These are phyloP conservation scores for Tanypteryx hageni DNA, from an alignment of 2,888 invertebrate species.

Conservation along the genomic window DNA sequence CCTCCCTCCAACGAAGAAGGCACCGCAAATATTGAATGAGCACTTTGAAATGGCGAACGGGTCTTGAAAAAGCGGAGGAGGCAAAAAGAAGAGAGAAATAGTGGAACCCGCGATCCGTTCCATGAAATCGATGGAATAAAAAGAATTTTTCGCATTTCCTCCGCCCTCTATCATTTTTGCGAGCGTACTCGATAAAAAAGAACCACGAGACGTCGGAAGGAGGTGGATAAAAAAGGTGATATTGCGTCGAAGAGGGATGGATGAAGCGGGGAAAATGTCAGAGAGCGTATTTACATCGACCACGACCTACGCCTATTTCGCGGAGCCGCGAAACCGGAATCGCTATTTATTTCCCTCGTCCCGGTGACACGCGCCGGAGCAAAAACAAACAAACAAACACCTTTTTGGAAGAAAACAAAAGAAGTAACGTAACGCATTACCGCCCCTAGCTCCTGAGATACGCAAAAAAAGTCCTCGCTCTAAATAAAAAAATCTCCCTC, in stretches of 20 bases:
- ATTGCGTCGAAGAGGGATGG: neutral
- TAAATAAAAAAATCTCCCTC: too few relatives aligned
- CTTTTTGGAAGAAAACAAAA: neutral
- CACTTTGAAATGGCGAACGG: neutral
- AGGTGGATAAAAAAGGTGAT: neutral
- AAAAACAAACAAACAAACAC: constrained; percentile 12
- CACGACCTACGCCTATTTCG: constrained; percentile 9
- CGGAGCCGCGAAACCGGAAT: neutral
- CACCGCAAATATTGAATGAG: neutral
- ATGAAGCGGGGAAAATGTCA: neutral
- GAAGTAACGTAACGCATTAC: neutral
- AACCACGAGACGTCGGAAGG: neutral
- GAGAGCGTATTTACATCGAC: neutral
- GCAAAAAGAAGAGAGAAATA: neutral
- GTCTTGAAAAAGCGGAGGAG: neutral
- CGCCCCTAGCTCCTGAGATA: too few relatives aligned
- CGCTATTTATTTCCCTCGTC: neutral
- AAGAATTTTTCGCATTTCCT: neutral
- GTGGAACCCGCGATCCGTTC: neutral
- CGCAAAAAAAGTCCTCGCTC: too few relatives aligned
- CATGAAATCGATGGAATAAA: too few relatives aligned
- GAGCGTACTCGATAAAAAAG: neutral
- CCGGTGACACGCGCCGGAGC: neutral
- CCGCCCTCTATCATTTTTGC: neutral
- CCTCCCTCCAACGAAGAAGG: neutral